phyloP scores from a whole-genome alignment of 2,888 invertebrate genomes.

The Eupithecia exiguata region DNA sequence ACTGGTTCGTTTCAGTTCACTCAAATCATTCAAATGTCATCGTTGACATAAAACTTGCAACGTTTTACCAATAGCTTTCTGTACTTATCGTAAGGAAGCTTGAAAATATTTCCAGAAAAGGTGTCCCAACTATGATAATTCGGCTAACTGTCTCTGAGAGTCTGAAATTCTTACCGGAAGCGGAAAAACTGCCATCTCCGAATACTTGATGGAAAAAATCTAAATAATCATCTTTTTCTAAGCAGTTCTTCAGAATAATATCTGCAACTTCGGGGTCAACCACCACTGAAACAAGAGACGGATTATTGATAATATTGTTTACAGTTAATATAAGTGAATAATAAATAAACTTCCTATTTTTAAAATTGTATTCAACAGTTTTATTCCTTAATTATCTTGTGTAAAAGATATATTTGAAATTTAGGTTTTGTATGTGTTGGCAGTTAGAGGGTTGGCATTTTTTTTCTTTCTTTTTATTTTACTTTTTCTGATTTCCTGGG shows the following conservation, averaged over 20 bases:
- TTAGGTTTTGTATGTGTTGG: too few species aligned
- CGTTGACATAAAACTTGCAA: too few species aligned
- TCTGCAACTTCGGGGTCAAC: constrained; percentile 53
- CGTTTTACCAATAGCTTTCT: neutral
- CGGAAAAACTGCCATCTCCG: constrained; percentile 60
- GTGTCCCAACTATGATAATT: neutral
- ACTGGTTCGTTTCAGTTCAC: too few species aligned
- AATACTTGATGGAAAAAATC: constrained; percentile 42
- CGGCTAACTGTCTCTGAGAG: neutral
- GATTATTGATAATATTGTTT: neutral
- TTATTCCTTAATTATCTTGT: too few species aligned
- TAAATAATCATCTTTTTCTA: constrained; percentile 57
- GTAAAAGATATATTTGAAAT: too few species aligned
- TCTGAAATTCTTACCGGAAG: constrained; percentile 50
- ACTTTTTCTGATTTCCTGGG: too few species aligned
- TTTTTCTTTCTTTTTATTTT: too few species aligned
- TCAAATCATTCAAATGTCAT: too few species aligned
- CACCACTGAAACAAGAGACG: constrained; percentile 44
- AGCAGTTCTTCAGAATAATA: constrained; percentile 52
- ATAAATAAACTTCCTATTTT: too few species aligned
- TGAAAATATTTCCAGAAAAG: neutral
- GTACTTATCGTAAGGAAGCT: neutral
- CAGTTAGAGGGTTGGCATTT: too few species aligned
- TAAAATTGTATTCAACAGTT: too few species aligned
- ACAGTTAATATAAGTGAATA: too few species aligned